Percentiles rank a stretch among this genome's conserved stretches.
Evolutionary conservation across 2,888 invertebrate species (phyloP).

Genomic region (Epinotia bilunana): DNA sequence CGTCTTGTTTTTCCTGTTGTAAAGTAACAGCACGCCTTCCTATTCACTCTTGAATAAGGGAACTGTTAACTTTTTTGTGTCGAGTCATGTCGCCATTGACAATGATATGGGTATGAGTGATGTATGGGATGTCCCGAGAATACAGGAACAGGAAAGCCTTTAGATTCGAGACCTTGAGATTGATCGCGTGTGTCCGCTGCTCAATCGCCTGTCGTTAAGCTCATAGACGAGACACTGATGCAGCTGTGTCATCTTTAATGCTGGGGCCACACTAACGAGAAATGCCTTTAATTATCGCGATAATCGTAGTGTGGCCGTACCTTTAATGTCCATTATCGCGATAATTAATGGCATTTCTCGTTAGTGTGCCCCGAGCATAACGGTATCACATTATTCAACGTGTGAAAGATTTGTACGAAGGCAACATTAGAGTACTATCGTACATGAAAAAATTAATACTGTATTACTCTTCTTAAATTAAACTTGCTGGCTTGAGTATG

Average conservation of each 20-base stretch:
- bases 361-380: no score
- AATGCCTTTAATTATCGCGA: no score
- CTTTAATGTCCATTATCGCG: no score
- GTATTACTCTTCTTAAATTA: no score
- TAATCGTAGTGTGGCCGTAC: no score
- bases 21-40: constrained; percentile 1
- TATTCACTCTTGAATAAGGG: constrained; percentile 3
- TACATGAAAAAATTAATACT: not conserved
- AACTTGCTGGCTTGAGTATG: no score
- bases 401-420: not conserved
- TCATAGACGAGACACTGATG: constrained; percentile 28
- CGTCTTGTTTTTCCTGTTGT: not conserved
- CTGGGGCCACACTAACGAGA: no score
- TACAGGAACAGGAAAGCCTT: constrained; percentile 15
- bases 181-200: constrained; percentile 16
- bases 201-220: constrained; percentile 39
- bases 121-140: constrained; percentile 12
- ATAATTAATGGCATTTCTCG: no score
- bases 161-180: constrained; percentile 25
- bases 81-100: not conserved
- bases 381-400: constrained; percentile 23
- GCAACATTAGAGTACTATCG: not conserved
- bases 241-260: constrained; percentile 12
- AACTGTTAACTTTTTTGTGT: constrained; percentile 12
- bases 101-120: not conserved